phyloP scores from a whole-genome alignment of 2,888 invertebrate genomes.

The Mylabris sibirica region DNA sequence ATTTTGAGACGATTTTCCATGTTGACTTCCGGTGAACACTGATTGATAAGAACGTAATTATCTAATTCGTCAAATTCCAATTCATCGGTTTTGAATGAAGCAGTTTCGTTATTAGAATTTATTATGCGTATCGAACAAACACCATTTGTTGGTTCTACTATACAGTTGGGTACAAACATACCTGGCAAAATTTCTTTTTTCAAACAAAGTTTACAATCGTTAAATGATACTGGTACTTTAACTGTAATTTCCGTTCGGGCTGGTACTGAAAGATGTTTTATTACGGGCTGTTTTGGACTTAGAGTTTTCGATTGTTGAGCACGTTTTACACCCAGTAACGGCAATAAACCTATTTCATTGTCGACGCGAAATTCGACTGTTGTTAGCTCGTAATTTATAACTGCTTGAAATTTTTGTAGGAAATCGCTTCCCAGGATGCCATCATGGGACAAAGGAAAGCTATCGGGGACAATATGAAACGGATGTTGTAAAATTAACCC shows the following conservation, averaged over 20 bases:
- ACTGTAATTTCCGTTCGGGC: constrained; percentile 17
- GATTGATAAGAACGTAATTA: constrained; percentile 17
- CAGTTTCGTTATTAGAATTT: constrained; percentile 6
- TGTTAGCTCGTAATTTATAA: too few relatives aligned
- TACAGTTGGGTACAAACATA: constrained; percentile 23
- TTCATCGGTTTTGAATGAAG: constrained; percentile 13
- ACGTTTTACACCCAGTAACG: too few relatives aligned
- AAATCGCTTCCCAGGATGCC: constrained; percentile 18
- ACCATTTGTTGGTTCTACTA: constrained; percentile 15
- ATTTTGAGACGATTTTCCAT: constrained; percentile 1
- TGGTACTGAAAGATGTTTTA: constrained; percentile 14
- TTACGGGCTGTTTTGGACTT: not conserved
- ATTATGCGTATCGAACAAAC: constrained; percentile 15
- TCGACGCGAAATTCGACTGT: too few relatives aligned
- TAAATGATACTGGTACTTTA: not conserved
- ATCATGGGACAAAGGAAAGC: constrained; percentile 35
- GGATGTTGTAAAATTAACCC: constrained; percentile 14
- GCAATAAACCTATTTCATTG: too few relatives aligned
- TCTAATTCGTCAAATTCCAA: constrained; percentile 15
- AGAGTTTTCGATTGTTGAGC: too few relatives aligned
- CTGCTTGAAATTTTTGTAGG: too few relatives aligned
- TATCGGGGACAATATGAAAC: constrained; percentile 28
- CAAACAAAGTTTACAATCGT: constrained; percentile 17
- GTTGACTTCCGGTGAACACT: not conserved
- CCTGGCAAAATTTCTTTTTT: constrained; percentile 21